Conservation (phyloP, 2,888 invertebrate species). For the Omphaloscelis lunosa region DNA sequence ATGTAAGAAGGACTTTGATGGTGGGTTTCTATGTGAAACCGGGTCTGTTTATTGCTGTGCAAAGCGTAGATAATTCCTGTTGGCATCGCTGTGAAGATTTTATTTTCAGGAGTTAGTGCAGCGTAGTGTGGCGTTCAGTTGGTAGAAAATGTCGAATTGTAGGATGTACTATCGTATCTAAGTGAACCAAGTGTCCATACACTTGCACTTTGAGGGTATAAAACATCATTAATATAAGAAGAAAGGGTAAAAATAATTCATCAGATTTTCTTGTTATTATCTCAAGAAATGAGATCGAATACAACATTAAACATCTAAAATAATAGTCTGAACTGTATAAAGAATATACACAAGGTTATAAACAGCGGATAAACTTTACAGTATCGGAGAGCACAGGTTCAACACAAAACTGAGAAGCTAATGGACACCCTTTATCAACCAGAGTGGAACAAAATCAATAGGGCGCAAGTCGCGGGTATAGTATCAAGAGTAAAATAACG, state of each 20-base stretch:
- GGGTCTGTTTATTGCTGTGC: slow-evolving; percentile 41
- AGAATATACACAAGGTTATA: slow-evolving; percentile 12
- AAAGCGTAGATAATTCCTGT: slow-evolving; percentile 36
- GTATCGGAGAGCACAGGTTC: slow-evolving; percentile 24
- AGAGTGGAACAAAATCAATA: slow-evolving; percentile 52
- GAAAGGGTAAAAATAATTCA: not conserved
- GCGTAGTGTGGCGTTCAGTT: no score
- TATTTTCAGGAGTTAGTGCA: slow-evolving; percentile 8
- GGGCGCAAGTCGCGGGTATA: slow-evolving; percentile 45
- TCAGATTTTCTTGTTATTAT: no score
- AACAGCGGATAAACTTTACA: slow-evolving; percentile 26
- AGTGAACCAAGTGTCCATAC: no score
- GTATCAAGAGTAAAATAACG: slow-evolving; percentile 39
- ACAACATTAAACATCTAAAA: not conserved
- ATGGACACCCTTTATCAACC: slow-evolving; percentile 48
- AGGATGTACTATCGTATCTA: not conserved
- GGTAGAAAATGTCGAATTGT: not conserved
- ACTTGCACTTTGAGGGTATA: not conserved
- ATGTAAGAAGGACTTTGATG: slow-evolving; percentile 61
- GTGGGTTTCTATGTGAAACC: slow-evolving; percentile 39
- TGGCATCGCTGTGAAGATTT: slow-evolving; percentile 26
- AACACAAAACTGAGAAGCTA: slow-evolving; percentile 44
- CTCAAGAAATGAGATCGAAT: not conserved
- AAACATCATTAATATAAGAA: not conserved
- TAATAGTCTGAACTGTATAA: slow-evolving; percentile 1